These are phyloP conservation scores for Dasyurus viverrinus DNA, from an alignment of 2,113 vertebrate genomes.

Conservation along the genomic window DNA sequence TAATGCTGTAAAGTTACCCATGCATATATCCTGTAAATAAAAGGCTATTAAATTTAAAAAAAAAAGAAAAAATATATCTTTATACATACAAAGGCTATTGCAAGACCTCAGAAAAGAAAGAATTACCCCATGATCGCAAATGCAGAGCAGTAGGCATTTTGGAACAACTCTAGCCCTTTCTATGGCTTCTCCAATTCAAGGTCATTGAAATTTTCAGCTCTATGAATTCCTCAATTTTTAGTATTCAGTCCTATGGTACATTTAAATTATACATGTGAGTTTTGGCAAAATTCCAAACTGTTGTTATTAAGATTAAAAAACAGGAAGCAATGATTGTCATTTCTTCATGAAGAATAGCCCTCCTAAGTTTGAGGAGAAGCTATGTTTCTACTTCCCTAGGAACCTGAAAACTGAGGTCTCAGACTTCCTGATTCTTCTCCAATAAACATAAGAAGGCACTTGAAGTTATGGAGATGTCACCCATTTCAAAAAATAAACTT, in stretches of 20 bases:
- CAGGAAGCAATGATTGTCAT: slow-evolving; percentile 52
- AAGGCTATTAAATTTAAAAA: too few species aligned
- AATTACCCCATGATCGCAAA: not conserved
- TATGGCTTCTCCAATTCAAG: not conserved
- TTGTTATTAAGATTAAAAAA: slow-evolving; percentile 46
- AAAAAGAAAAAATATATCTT: not conserved
- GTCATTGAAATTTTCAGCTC: too few species aligned
- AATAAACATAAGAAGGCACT: slow-evolving; percentile 45
- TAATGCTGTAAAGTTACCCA: too few species aligned
- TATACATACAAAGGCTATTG: not conserved
- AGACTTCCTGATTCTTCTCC: slow-evolving; percentile 64
- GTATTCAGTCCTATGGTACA: not conserved
- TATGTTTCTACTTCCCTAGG: slow-evolving; percentile 54
- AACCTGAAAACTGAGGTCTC: slow-evolving; percentile 10
- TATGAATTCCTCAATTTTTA: not conserved
- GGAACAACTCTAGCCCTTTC: not conserved
- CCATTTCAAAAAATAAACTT: slow-evolving; percentile 33
- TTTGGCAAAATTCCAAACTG: slow-evolving; percentile 15
- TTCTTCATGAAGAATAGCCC: slow-evolving; percentile 57
- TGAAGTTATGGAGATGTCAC: slow-evolving; percentile 28
- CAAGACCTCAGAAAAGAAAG: not conserved
- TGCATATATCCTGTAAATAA: too few species aligned
- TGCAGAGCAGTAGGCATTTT: not conserved
- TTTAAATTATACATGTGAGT: not conserved
- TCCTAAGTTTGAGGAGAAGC: slow-evolving; percentile 50